phyloP scores from a whole-genome alignment of 2,888 invertebrate species.

The Rhodophaea formosa region DNA sequence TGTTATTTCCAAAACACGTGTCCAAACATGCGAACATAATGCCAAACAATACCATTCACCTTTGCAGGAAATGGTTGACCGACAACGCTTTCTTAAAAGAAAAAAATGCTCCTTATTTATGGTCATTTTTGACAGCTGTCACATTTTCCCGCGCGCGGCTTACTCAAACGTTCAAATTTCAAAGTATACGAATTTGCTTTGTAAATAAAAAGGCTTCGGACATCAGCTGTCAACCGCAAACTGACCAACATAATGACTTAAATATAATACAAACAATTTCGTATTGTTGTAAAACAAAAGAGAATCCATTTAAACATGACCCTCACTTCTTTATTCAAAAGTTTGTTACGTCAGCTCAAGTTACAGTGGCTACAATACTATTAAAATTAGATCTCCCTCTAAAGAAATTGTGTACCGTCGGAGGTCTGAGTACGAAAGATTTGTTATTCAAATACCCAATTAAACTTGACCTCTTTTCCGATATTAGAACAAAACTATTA shows the following conservation, averaged over 20 bases:
- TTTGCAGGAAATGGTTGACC: constrained; percentile 39
- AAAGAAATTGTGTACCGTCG: constrained; percentile 5
- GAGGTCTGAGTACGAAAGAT: constrained; percentile 8
- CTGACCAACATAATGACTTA: constrained; percentile 50
- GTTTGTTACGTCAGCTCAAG: constrained; percentile 13
- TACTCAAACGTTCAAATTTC: constrained; percentile 18
- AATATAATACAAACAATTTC: constrained; percentile 38
- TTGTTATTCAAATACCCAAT: constrained; percentile 17
- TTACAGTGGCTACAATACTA: constrained; percentile 19
- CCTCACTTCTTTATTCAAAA: not conserved
- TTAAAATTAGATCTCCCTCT: constrained; percentile 15
- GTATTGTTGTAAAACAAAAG: constrained; percentile 41
- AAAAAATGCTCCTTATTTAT: constrained; percentile 30
- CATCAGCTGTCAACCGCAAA: constrained; percentile 69
- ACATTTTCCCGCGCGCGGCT: constrained; percentile 23
- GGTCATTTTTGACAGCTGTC: constrained; percentile 25
- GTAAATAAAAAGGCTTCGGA: constrained; percentile 38
- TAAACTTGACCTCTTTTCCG: constrained; percentile 16
- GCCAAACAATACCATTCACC: constrained; percentile 31
- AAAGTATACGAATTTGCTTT: constrained; percentile 31
- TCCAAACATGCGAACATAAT: constrained; percentile 38
- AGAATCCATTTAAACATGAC: constrained; percentile 20
- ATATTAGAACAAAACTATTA: constrained; percentile 7
- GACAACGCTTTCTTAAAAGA: constrained; percentile 29
- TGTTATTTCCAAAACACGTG: constrained; percentile 47